Evolutionary conservation across 2,888 invertebrate genomes (phyloP).

Genomic region (Xylocampa areola): DNA sequence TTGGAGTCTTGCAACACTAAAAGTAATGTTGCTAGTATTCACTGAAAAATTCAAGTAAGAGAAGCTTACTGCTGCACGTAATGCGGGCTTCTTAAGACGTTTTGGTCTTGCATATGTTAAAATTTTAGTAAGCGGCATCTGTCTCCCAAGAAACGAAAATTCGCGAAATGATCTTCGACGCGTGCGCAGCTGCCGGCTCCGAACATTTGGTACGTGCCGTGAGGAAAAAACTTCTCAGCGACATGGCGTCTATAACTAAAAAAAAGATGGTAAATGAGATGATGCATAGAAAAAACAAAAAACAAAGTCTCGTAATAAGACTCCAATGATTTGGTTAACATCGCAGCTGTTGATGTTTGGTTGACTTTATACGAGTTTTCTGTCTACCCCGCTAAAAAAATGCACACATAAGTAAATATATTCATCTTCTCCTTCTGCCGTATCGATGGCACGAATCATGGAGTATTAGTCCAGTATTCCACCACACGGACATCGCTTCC

Average conservation of each 20-base stretch:
- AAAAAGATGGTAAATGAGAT: conserved; percentile 34
- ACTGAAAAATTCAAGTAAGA: conserved; percentile 35
- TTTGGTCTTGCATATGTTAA: conserved; percentile 44
- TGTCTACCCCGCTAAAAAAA: not conserved
- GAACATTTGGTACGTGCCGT: conserved; percentile 87
- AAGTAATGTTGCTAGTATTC: conserved; percentile 29
- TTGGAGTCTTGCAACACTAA: conserved; percentile 7
- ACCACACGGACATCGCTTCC: too few species aligned
- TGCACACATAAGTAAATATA: not conserved
- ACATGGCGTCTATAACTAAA: conserved; percentile 67
- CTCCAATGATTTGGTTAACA: conserved; percentile 9
- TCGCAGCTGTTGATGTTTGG: conserved; percentile 25
- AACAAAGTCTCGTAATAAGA: conserved; percentile 27
- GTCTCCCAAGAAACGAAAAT: conserved; percentile 77
- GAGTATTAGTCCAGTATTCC: too few species aligned
- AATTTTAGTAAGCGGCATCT: conserved; percentile 67
- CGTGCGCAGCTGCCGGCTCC: conserved; percentile 77
- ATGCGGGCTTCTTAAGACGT: conserved; percentile 55
- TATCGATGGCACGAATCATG: too few species aligned
- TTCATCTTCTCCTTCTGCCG: too few species aligned
- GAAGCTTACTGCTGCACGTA: conserved; percentile 35
- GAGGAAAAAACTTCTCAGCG: conserved; percentile 65
- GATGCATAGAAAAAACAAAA: conserved; percentile 32
- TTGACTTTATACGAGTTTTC: not conserved
- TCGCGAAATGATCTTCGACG: conserved; percentile 79